Evolutionary conservation across 2,113 vertebrate genomes (phyloP), one percentile per base, ranked within the genome.

Genomic region (Corapipo altera): DNA sequence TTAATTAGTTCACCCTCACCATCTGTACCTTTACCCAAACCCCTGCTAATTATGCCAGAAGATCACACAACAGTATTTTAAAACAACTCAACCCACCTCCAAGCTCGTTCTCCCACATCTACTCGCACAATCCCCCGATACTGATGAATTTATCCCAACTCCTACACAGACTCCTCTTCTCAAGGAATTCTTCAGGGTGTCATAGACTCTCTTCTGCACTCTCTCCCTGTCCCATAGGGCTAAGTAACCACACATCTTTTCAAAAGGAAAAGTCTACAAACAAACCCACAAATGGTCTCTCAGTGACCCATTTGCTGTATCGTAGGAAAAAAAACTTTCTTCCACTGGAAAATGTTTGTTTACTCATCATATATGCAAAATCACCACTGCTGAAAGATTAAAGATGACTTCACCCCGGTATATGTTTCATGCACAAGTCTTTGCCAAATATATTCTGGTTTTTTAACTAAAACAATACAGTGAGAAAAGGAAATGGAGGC

Each of bases 81-180:
- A 76, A 92, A 69, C 15, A 82, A 75, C 44, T 51, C 39, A 67
- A 21, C 14, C 16, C 27, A 61, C 39, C 39, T 59, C 43, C 43
- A 78, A 28, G 7, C 18, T 20, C 5, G 6, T 22, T 51, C 37
- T 61, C 18, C 16, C 23, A 43, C 1, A 1, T 4, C 74, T 65
- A 37, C 17, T 70, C 23, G 27, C 9, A 37, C 3, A 80, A 28
- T 12, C 30, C 15, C 21, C 43, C 72, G 37, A 30, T 9, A 43
- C 0, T 48, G 22, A 33, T 62, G 32, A 89, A 37, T 6, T 51
- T 44, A 52, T 0, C 44, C 41, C 4, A 54, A 27, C 12, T 49
- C 43, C 33, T n/a, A 71, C 12, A 55, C 6, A 62, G 8, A 58
- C 5, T 3, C 18, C 7, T 17, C 17, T 18, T 22, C 15, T 1